Evolutionary conservation across 2,888 invertebrate species (phyloP).

Genomic region (Gastrophysa polygoni): DNA sequence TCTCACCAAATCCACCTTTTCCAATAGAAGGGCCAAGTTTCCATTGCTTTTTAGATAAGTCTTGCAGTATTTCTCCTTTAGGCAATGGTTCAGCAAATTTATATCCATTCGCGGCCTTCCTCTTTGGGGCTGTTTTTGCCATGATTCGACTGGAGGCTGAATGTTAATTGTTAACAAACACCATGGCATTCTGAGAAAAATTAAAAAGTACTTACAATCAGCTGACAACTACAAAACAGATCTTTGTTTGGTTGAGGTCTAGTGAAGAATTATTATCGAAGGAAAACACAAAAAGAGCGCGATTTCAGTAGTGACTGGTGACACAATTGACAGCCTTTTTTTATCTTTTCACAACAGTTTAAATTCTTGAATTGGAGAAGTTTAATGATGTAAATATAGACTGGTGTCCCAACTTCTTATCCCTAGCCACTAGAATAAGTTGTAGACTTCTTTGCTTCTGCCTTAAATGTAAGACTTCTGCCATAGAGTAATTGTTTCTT

Average conservation of each 20-base stretch:
- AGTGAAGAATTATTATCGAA: too few species aligned
- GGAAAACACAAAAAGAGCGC: neutral
- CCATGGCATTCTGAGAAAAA: conserved; percentile 9
- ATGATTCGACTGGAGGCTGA: conserved; percentile 17
- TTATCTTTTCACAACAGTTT: too few species aligned
- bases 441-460: too few species aligned
- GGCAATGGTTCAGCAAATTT: conserved; percentile 75
- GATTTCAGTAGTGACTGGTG: neutral
- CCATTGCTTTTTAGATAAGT: conserved; percentile 82
- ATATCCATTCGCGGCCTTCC: conserved; percentile 60
- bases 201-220: neutral
- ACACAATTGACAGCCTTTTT: too few species aligned
- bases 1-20: conserved; percentile 92
- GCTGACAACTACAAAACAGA: too few species aligned
- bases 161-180: conserved; percentile 7
- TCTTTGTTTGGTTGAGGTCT: too few species aligned
- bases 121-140: conserved; percentile 42
- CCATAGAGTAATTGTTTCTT: too few species aligned
- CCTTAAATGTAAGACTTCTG: too few species aligned
- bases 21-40: conserved; percentile 86
- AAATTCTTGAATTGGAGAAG: too few species aligned
- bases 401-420: too few species aligned
- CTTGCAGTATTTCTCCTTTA: conserved; percentile 76
- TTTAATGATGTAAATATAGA: too few species aligned
- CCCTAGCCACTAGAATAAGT: too few species aligned